These are phyloP conservation scores for Ardeotis arabs DNA, from an alignment of 2,113 vertebrate genomes.

Conservation along the genomic window DNA sequence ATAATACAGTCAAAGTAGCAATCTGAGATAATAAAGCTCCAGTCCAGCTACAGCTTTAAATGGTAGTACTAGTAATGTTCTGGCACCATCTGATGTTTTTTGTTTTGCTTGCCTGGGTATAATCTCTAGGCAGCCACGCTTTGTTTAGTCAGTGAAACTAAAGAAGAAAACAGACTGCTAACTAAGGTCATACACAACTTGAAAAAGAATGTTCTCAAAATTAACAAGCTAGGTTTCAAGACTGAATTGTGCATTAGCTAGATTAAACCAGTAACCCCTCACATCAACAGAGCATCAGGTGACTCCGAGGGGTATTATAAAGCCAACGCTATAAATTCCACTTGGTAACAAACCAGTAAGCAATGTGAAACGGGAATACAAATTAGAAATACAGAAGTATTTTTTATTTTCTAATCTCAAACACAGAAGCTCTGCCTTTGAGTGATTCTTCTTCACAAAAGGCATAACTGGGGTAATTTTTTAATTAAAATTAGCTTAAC, in stretches of 20 bases:
- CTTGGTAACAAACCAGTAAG: not conserved
- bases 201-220: not conserved
- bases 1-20: not conserved
- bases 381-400: not conserved
- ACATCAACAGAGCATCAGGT: not conserved
- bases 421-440: not conserved
- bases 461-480: not conserved
- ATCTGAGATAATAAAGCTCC: not conserved
- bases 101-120: conserved; percentile 53
- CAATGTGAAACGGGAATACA: not conserved
- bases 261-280: not conserved
- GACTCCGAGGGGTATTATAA: not conserved
- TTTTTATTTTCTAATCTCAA: not conserved
- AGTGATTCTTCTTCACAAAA: not conserved
- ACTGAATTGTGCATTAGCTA: not conserved
- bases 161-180: conserved; percentile 31
- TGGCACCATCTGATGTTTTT: conserved; percentile 60
- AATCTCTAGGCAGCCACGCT: conserved; percentile 1
- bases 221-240: not conserved
- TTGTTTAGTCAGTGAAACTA: conserved; percentile 45
- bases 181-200: not conserved
- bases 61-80: conserved; percentile 40
- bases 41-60: conserved; percentile 41
- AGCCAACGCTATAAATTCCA: not conserved
- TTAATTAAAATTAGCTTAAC: not conserved